These are phyloP conservation scores for Cinara cedri DNA, from an alignment of 2,888 invertebrate species.

Conservation along the genomic window DNA sequence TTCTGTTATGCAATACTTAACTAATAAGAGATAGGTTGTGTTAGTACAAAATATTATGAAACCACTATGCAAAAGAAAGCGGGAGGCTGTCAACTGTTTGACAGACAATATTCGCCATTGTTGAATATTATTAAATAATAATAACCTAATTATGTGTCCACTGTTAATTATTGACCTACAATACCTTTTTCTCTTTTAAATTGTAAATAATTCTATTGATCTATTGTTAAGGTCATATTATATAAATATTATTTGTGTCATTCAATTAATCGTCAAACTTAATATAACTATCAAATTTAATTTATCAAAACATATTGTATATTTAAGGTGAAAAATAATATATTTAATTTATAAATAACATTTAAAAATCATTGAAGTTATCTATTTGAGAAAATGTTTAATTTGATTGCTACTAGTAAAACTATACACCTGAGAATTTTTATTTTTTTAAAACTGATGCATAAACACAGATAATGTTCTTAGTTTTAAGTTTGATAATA, in stretches of 20 bases:
- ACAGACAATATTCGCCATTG: background rate
- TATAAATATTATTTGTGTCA: too few species aligned
- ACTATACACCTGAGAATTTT: too few species aligned
- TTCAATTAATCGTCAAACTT: background rate
- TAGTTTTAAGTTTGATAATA: too few species aligned
- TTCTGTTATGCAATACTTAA: slow-evolving; percentile 14
- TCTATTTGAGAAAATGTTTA: too few species aligned
- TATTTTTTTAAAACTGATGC: too few species aligned
- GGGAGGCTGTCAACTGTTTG: background rate
- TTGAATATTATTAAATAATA: background rate
- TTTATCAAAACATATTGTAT: too few species aligned
- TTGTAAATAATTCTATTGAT: background rate
- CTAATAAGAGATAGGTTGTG: background rate
- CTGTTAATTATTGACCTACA: background rate
- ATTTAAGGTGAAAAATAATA: too few species aligned
- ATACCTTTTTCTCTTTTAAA: background rate
- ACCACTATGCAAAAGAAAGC: background rate
- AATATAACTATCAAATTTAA: background rate
- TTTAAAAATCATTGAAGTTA: too few species aligned
- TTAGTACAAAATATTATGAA: slow-evolving; percentile 7
- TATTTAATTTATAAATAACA: too few species aligned
- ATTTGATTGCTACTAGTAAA: too few species aligned
- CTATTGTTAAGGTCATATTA: too few species aligned
- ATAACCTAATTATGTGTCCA: background rate
- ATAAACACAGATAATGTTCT: too few species aligned